Base-by-base conservation (phyloP, 2,888 invertebrate genomes). In the Priocnemis perturbator region DNA sequence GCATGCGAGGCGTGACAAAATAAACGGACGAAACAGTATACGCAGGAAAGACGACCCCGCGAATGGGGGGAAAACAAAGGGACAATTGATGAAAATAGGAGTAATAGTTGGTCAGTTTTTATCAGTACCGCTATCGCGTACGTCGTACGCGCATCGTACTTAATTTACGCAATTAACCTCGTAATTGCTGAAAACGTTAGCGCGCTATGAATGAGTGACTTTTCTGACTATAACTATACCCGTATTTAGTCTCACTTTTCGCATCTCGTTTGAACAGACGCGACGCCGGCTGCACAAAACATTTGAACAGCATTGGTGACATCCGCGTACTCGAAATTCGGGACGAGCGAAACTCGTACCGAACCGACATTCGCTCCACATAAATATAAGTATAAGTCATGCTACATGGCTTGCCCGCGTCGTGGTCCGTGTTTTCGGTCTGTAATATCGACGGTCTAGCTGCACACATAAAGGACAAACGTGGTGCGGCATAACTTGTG, bases 151-250 rank as follows among this genome's bases (percentile, higher is more conserved):
- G 64, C 60, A 75, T 74, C 76, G 17, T 23, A 81, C 76, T 77
- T 79, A 82, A 83, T 84, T 37, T 81, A 83, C 78, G 57, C 81
- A 83, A 82, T 84, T 83, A 82, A 84, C 81, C 77, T 69, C 55
- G 71, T 75, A 78, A 81, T 78, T 81, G 74, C 62, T 73, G 75
- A 75, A 74, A 74, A 73, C 68, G 64, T 76, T 73, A 71, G 73
- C 69, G 69, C 62, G 64, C 75, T 69, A 65, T 20, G 59, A 19
- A 30, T 19, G 44, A 57, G 17, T 21, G 50, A 26, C 37, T 37
- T 37, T 37, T 37, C 37, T 11, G 37, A 37, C 11, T 37, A n/a
- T n/a, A n/a, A n/a, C n/a, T n/a, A n/a, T n/a, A 11, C 37, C 11
- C 37, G 37, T 1, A 11, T 11, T 7, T 37, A n/a, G 37, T 19